A percentile compares a stretch with the other conserved stretches of the same genome.
Conservation (phyloP, 2,797 vertebrate species). For the Margarornis squamiger region DNA sequence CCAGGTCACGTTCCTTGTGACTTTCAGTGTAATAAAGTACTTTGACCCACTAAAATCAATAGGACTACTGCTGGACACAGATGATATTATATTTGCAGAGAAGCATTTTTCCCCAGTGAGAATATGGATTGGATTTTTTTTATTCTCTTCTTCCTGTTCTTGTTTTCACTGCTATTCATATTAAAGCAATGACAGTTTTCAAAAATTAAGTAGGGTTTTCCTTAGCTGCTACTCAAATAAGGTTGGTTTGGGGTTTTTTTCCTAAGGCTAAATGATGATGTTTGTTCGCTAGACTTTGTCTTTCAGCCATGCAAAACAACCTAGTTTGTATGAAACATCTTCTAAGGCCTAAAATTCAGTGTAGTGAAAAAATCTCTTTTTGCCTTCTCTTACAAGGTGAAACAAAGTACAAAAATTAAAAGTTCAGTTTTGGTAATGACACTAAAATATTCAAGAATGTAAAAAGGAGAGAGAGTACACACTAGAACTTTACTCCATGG, state of each 20-base stretch:
- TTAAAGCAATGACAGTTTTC: background rate
- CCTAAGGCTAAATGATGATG: background rate
- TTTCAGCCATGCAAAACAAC: background rate
- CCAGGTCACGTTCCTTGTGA: background rate
- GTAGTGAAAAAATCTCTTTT: background rate
- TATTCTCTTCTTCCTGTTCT: background rate
- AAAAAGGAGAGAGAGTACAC: background rate
- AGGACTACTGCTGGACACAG: background rate
- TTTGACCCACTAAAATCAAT: constrained; percentile 14
- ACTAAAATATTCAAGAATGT: constrained; percentile 64
- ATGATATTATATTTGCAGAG: background rate
- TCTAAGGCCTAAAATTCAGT: background rate
- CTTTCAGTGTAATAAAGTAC: background rate
- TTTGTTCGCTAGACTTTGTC: background rate
- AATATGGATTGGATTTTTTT: background rate
- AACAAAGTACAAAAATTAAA: constrained; percentile 25
- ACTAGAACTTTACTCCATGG: constrained; percentile 29
- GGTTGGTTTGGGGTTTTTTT: background rate
- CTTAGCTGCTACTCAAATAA: background rate
- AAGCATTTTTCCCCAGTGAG: background rate
- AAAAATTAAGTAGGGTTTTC: background rate
- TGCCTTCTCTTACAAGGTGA: background rate
- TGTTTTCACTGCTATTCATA: background rate
- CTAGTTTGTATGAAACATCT: background rate
- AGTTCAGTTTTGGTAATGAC: constrained; percentile 26